Percentiles rank a stretch among this genome's conserved stretches.
These are phyloP conservation scores for Bacillus rossius DNA, from an alignment of 1,140 invertebrate species.

Conservation along the genomic window DNA sequence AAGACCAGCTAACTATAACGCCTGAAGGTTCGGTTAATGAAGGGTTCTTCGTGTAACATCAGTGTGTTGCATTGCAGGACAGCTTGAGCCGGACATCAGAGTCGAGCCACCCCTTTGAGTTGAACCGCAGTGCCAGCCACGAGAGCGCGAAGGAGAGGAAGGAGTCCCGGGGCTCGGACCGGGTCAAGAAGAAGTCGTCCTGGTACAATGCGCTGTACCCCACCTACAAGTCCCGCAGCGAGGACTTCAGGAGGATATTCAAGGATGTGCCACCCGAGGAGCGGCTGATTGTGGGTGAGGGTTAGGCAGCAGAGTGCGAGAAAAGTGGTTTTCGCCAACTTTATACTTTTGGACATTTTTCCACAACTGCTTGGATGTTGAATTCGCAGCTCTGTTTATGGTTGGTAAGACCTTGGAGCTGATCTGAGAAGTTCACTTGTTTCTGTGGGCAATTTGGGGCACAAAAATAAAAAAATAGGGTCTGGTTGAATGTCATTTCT, in stretches of 20 bases:
- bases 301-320: too few species aligned
- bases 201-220: slow-evolving; percentile 88
- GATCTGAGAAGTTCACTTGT: too few species aligned
- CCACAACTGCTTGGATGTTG: too few species aligned
- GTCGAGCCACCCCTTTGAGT: slow-evolving; percentile 5
- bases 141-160: slow-evolving; percentile 18
- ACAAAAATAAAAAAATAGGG: too few species aligned
- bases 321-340: too few species aligned
- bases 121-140: slow-evolving; percentile 3
- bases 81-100: slow-evolving; percentile 12
- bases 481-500: too few species aligned
- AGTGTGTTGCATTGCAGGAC: background rate
- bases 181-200: slow-evolving; percentile 63
- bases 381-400: too few species aligned
- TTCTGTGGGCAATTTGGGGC: too few species aligned
- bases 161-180: slow-evolving; percentile 41
- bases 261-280: slow-evolving; percentile 89
- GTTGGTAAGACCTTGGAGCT: too few species aligned
- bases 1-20: too few species aligned
- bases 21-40: too few species aligned
- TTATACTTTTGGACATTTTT: too few species aligned
- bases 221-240: slow-evolving; percentile 87
- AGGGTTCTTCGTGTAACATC: background rate
- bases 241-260: slow-evolving; percentile 89
- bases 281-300: slow-evolving; percentile 85